A percentile compares a stretch with the other conserved stretches of the same genome.
Evolutionary conservation across 2,888 invertebrate genomes (phyloP).

Genomic region (Allacma fusca): DNA sequence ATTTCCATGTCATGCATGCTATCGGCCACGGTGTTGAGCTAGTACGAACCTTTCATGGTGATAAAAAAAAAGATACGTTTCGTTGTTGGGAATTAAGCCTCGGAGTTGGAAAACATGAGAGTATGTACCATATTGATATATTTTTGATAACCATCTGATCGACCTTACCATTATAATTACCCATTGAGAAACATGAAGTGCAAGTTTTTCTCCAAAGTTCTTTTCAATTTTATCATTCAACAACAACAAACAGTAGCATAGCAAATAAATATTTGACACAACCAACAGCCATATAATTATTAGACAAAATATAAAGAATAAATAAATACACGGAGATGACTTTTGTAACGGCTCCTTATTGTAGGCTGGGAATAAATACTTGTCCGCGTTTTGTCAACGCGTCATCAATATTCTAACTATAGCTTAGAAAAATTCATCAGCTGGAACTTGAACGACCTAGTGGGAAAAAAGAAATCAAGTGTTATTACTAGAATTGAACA

Average conservation of each 20-base stretch:
- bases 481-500: background rate
- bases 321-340: conserved; percentile 3
- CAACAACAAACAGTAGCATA: too few relatives aligned
- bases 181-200: too few relatives aligned
- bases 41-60: background rate
- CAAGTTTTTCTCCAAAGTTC: too few relatives aligned
- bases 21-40: background rate
- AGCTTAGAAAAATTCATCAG: background rate
- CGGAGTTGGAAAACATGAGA: too few relatives aligned
- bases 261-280: too few relatives aligned
- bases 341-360: background rate
- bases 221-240: too few relatives aligned
- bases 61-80: background rate
- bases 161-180: too few relatives aligned
- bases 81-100: too few relatives aligned
- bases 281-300: too few relatives aligned
- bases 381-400: background rate
- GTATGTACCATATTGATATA: too few relatives aligned
- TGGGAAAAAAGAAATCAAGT: background rate
- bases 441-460: background rate
- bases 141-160: too few relatives aligned
- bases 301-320: background rate
- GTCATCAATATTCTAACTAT: background rate
- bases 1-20: background rate
- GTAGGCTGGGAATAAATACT: background rate